phyloP scores from a whole-genome alignment of 2,797 vertebrate genomes.

The Enteromius thamalakanensis region DNA sequence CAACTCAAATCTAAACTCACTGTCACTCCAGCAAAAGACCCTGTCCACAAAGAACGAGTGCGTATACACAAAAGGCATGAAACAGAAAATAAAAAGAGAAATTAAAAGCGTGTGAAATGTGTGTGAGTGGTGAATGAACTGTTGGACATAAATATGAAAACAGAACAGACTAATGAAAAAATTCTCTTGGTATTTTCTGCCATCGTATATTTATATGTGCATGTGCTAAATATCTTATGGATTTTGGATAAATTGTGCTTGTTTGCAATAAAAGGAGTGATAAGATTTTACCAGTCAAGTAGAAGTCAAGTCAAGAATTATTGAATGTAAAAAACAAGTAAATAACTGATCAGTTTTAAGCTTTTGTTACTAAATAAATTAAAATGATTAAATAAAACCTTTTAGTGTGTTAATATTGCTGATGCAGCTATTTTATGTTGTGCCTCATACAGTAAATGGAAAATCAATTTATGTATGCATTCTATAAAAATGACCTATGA shows the following conservation, averaged over 20 bases:
- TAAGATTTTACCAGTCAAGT: background rate
- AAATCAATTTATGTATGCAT: background rate
- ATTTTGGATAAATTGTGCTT: background rate
- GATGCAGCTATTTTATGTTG: background rate
- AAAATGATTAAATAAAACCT: background rate
- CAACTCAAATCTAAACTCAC: slow-evolving; percentile 83
- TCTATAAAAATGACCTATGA: background rate
- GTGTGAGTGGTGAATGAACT: slow-evolving; percentile 20
- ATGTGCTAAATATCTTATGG: too few species aligned
- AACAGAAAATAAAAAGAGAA: slow-evolving; percentile 44
- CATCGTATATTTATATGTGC: background rate
- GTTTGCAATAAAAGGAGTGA: background rate
- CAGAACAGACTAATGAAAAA: slow-evolving; percentile 13
- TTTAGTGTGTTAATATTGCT: background rate
- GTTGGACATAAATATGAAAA: slow-evolving; percentile 36
- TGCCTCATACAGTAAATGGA: background rate
- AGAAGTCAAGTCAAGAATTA: background rate
- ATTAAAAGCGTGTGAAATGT: slow-evolving; percentile 65
- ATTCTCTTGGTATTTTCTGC: background rate
- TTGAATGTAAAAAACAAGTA: background rate
- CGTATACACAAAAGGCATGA: slow-evolving; percentile 66
- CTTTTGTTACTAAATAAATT: background rate
- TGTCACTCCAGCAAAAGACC: slow-evolving; percentile 80
- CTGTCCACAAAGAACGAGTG: slow-evolving; percentile 80
- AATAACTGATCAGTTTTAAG: background rate